These are phyloP conservation scores for Basileuterus tristriatus DNA, from an alignment of 2,797 vertebrate genomes.

Conservation along the genomic window DNA sequence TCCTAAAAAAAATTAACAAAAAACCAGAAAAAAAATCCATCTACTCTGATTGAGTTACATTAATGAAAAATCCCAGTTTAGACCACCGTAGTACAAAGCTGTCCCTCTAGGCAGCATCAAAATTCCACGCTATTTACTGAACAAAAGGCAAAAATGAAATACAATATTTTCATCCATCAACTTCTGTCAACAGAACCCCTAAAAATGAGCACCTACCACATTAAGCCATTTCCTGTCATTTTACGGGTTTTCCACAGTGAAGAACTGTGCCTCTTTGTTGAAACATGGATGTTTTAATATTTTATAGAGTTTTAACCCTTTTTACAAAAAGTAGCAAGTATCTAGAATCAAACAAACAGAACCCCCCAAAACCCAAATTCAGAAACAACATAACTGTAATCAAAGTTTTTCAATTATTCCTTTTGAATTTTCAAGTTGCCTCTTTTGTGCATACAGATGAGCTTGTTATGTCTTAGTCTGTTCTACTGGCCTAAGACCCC, in stretches of 20 bases:
- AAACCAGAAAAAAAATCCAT: rapidly evolving
- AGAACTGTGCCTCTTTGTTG: not conserved
- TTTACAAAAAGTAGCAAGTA: not conserved
- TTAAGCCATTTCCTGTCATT: slow-evolving; percentile 74
- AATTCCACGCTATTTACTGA: slow-evolving; percentile 56
- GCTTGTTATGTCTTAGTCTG: not conserved
- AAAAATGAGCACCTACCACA: slow-evolving; percentile 72
- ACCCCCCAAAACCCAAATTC: rapidly evolving
- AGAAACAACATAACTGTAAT: not conserved
- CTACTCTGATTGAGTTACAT: slow-evolving; percentile 61
- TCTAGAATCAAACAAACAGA: not conserved
- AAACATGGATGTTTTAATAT: slow-evolving; percentile 26
- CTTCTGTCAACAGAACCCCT: slow-evolving; percentile 75
- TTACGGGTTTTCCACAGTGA: slow-evolving; percentile 68
- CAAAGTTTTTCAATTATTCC: not conserved
- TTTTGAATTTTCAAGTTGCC: not conserved
- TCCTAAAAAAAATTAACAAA: not conserved
- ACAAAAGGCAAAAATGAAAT: slow-evolving; percentile 61
- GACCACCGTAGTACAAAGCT: slow-evolving; percentile 67
- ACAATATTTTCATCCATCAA: slow-evolving; percentile 63
- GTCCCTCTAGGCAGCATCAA: slow-evolving; percentile 62
- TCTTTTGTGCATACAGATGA: not conserved
- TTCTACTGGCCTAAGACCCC: not conserved
- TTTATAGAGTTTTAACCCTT: not conserved
- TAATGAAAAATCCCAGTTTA: slow-evolving; percentile 67